A percentile compares a stretch with the other conserved stretches of the same genome.
Evolutionary conservation across 53 echinoderm and acorn worm species (phyloP).

Genomic region (Paracentrotus lividus): DNA sequence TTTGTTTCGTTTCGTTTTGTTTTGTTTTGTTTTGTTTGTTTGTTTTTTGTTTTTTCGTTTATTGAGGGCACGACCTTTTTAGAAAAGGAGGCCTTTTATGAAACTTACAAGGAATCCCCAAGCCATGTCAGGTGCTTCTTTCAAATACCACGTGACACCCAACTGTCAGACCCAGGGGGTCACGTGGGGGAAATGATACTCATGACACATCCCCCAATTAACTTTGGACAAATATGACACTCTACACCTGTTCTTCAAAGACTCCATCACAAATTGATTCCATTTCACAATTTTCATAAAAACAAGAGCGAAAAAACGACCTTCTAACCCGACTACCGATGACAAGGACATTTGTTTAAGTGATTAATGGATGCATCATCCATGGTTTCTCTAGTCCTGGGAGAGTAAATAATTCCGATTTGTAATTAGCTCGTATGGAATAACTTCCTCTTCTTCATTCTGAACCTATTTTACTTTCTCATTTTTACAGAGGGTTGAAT

Average conservation of each 20-base stretch:
- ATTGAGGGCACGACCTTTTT: background rate
- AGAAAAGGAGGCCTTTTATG: background rate
- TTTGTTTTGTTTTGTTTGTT: background rate
- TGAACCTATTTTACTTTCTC: background rate
- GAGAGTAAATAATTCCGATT: constrained; percentile 31
- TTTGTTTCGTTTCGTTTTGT: background rate
- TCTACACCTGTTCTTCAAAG: constrained; percentile 14
- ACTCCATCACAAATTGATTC: constrained; percentile 37
- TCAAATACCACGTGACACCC: background rate
- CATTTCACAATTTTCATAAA: background rate
- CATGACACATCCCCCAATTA: background rate
- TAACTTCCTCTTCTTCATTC: constrained; percentile 26
- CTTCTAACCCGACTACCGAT: background rate
- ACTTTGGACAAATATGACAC: background rate
- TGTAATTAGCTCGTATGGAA: background rate
- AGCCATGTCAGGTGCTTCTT: background rate
- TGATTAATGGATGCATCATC: constrained; percentile 27
- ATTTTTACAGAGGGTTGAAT: background rate
- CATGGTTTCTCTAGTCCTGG: background rate
- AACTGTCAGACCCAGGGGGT: background rate
- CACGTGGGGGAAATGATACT: background rate
- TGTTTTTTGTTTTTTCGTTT: background rate
- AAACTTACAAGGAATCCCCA: background rate
- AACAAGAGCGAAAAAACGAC: constrained; percentile 1
- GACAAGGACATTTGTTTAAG: constrained; percentile 15